Base-by-base conservation (phyloP, 2,797 vertebrate species). In the Hylomyscus alleni region DNA sequence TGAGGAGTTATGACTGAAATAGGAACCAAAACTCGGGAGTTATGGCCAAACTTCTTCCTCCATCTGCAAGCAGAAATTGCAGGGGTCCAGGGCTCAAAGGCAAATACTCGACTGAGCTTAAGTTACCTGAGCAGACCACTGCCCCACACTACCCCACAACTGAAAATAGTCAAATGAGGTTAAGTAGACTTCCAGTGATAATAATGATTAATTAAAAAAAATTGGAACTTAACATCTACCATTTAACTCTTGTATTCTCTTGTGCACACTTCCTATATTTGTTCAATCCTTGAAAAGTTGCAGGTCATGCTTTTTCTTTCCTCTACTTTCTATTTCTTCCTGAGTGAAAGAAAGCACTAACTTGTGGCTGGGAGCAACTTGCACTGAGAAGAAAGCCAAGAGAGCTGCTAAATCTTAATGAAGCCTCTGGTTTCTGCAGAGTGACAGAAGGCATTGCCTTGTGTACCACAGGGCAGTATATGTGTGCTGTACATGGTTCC, bases 221-320 rank as follows among this genome's bases (percentile, higher is more conserved):
- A 29, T 9, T 67, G 69, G 14, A 11, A 26, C n/a, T 89, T 80
- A 81, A 77, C 96, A 94, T 31, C 24, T 80, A 8, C 15, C 78
- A 62, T 91, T 62, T 44, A 81, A 58, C 6, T 24, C 22, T 93
- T 75, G 13, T 12, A 24, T 95, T 95, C 47, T 80, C 47, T 89
- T 91, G 92, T 72, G 95, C 78, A 62, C 58, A 88, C n/a, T 91
- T 90, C 90, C 60, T n/a, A 62, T 77, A 91, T 88, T 85, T 95
- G 40, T 2, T 37, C 40, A 69, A 52, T 1, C 78, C 73, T 73
- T 15, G 34, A 84, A 29, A 76, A 19, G 62, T 95, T 31, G 15
- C 5, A 31, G 34, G 22, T 76, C 67, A 85, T 69, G 77, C 1
- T n/a, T 65, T 89, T 96, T 94, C 78, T 95, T 95, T 47, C 40